Evolutionary conservation across 2,888 invertebrate species (phyloP), one percentile per base, ranked within the genome.

Genomic region (Alloscopus bannaensis): DNA sequence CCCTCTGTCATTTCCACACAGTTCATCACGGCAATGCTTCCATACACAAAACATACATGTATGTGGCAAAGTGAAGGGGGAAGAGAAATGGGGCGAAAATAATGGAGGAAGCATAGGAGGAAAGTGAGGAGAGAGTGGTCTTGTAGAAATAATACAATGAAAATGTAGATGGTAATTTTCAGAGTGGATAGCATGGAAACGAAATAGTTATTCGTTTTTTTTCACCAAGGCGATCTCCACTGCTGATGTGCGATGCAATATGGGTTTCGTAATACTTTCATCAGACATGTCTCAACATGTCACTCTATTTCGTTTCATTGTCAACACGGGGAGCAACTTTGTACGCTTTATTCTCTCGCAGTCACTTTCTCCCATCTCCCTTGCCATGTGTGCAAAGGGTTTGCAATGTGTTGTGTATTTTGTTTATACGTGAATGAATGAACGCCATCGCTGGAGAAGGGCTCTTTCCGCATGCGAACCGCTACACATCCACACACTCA

Each of bases 231-330:
- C 50, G 50, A 47, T 66, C 66, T n/a, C n/a, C n/a, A n/a, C n/a
- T n/a, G n/a, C n/a, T 50, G 31, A 64, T 50, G 71, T 45, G 70
- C 42, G 50, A 50, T 78, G 65, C 64, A 78, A 57, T 60, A 71
- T 59, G 78, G 36, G 57, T 71, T 65, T 59, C 55, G 59, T 65
- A 78, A 71, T 78, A 71, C 71, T 71, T 66, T 71, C 78, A 78
- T 78, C 78, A 78, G 66, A 65, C 71, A 60, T 78, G 78, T 78
- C 78, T 78, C 78, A 78, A 60, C 71, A 29, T 66, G 78, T 71
- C 78, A 78, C 59, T 78, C 52, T 71, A 71, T 78, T 78, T 78
- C 78, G 65, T 59, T 78, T 71, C 71, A 71, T 78, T 78, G 71
- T 78, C 78, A 78, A 55, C 70, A 57, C 59, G 3, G 40, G 45